Conservation (phyloP, 2,113 vertebrate genomes). For the Nestor notabilis region DNA sequence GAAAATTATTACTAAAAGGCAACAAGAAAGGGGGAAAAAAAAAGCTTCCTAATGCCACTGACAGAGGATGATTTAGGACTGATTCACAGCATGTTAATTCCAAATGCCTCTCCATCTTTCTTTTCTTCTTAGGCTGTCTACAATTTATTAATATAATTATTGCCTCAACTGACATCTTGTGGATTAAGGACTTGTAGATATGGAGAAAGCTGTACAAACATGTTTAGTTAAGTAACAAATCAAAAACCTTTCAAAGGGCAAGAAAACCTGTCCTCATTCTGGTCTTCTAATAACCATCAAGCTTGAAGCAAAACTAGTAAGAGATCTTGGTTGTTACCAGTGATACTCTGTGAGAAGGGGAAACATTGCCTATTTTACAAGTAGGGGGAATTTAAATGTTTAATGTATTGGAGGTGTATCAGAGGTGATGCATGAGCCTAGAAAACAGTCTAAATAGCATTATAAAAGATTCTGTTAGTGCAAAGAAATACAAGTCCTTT, state of each 20-base stretch:
- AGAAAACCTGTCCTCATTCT: slow-evolving; percentile 12
- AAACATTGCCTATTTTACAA: not conserved
- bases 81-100: slow-evolving; percentile 67
- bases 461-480: not conserved
- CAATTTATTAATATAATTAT: slow-evolving; percentile 74
- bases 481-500: slow-evolving; percentile 16
- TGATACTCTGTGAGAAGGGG: not conserved
- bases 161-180: slow-evolving; percentile 61
- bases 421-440: not conserved
- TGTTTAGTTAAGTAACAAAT: slow-evolving; percentile 67
- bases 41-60: slow-evolving; percentile 56
- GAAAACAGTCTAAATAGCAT: slow-evolving; percentile 25
- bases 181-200: slow-evolving; percentile 65
- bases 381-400: not conserved
- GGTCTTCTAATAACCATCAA: slow-evolving; percentile 54
- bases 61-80: slow-evolving; percentile 60
- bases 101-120: slow-evolving; percentile 59
- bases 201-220: slow-evolving; percentile 49
- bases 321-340: not conserved
- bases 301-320: slow-evolving; percentile 4
- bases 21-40: not conserved
- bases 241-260: slow-evolving; percentile 46
- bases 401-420: slow-evolving; percentile 3
- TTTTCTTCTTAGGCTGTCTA: slow-evolving; percentile 56
- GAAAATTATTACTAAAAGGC: slow-evolving; percentile 73